These are phyloP conservation scores for Synchiropus splendidus DNA, from an alignment of 2,113 vertebrate genomes.

Conservation along the genomic window DNA sequence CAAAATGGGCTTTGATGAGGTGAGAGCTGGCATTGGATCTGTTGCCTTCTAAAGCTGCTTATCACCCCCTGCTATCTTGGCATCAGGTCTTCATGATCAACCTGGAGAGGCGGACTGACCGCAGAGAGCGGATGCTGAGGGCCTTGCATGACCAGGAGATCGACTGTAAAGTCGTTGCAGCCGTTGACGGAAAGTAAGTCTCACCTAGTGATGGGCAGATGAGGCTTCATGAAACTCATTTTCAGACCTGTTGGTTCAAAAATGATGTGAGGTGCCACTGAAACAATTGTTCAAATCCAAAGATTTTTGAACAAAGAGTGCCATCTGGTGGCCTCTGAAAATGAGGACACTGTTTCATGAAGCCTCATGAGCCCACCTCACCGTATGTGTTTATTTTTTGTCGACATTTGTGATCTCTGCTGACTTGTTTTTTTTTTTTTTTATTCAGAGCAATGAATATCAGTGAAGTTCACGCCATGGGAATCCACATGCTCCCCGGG, in stretches of 20 bases:
- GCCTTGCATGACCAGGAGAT: slow-evolving; percentile 73
- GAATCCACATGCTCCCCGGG: slow-evolving; percentile 85
- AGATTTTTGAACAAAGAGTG: too few relatives aligned
- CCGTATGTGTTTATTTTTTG: neutral
- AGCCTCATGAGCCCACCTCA: neutral
- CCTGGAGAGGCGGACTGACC: slow-evolving; percentile 69
- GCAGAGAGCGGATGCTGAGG: slow-evolving; percentile 74
- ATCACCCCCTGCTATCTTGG: neutral
- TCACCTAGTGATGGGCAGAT: too few relatives aligned
- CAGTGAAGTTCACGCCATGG: slow-evolving; percentile 73
- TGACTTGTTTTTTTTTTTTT: neutral
- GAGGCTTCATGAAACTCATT: too few relatives aligned
- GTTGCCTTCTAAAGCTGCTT: slow-evolving; percentile 12
- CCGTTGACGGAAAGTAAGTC: slow-evolving; percentile 85
- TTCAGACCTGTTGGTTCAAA: too few relatives aligned
- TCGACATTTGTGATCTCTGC: neutral
- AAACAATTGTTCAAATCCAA: too few relatives aligned
- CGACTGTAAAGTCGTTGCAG: slow-evolving; percentile 67
- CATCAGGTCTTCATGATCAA: slow-evolving; percentile 86
- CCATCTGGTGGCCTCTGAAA: too few relatives aligned
- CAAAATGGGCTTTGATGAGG: slow-evolving; percentile 88
- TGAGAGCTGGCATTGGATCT: slow-evolving; percentile 44
- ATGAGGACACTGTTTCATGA: too few relatives aligned
- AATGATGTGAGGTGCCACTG: too few relatives aligned
- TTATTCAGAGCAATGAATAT: slow-evolving; percentile 76